Evolutionary conservation across 2,888 invertebrate species (phyloP).

Genomic region (Eupithecia inturbata): DNA sequence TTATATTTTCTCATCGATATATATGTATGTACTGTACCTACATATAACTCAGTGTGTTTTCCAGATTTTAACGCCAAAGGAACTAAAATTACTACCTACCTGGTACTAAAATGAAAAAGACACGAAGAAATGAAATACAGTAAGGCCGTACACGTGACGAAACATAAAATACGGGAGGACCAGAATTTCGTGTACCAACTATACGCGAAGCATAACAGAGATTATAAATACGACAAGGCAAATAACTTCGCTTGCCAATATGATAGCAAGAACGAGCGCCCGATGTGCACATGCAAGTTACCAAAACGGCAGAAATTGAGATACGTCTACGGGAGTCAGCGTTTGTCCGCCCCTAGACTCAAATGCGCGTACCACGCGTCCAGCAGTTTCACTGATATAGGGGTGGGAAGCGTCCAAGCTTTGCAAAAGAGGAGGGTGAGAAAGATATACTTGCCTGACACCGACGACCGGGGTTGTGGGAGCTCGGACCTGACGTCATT

Average conservation of each 20-base stretch:
- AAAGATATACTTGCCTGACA: slow-evolving; percentile 66
- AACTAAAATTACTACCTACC: not conserved
- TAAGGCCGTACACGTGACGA: slow-evolving; percentile 59
- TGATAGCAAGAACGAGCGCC: slow-evolving; percentile 52
- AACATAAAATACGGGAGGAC: slow-evolving; percentile 43
- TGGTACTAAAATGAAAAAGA: slow-evolving; percentile 47
- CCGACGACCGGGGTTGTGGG: slow-evolving; percentile 64
- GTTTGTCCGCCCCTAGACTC: slow-evolving; percentile 45
- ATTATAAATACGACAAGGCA: slow-evolving; percentile 41
- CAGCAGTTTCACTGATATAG: slow-evolving; percentile 59
- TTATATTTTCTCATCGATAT: no score
- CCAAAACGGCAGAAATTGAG: slow-evolving; percentile 45
- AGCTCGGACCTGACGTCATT: slow-evolving; percentile 54
- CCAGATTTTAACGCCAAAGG: not conserved
- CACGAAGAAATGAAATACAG: slow-evolving; percentile 63
- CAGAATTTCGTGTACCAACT: slow-evolving; percentile 39
- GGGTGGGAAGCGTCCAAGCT: slow-evolving; percentile 62
- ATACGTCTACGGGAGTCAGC: slow-evolving; percentile 45
- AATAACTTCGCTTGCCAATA: slow-evolving; percentile 58
- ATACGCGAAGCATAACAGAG: slow-evolving; percentile 33
- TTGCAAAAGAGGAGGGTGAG: slow-evolving; percentile 59
- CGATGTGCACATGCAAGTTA: slow-evolving; percentile 51
- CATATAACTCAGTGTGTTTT: no score
- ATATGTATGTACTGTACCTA: no score
- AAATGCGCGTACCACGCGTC: slow-evolving; percentile 54